Evolutionary conservation across 2,888 invertebrate genomes (phyloP), one percentile per base, ranked within the genome.

Genomic region (Luffia ferchaultella): DNA sequence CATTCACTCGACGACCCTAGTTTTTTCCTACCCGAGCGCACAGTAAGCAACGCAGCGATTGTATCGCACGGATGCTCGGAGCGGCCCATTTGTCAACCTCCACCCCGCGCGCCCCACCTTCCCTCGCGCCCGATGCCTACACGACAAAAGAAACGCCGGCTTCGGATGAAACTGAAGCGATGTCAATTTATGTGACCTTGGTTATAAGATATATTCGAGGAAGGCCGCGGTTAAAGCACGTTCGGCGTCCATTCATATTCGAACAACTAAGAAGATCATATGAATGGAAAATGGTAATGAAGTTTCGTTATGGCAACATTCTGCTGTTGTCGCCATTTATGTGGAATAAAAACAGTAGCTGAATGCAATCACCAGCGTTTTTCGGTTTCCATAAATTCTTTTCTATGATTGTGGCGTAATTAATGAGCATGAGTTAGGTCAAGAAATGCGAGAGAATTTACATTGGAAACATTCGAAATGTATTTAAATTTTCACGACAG

Each of bases 11-110:
- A 0, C 75, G 80, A 47, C 82, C 87, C 86, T 87, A 84, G 64
- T 71, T 86, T 76, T 87, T 87, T 87, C 85, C 85, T 84, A 73
- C 72, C 70, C 65, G 75, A 78, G 79, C 73, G 77, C 82, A 78
- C 83, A 82, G 84, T 82, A 79, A 82, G 82, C 82, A 82, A 82
- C 80, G 83, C 83, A 79, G 75, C 82, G 82, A 83, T 82, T 83
- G 82, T 83, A 83, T 83, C 82, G 76, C 70, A 80, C 80, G 79
- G 80, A 78, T 76, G 83, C 79, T 79, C 76, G 76, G 76, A 77
- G 82, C 82, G 78, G 76, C 77, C 79, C 85, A 84, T 85, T 83
- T 83, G 82, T 85, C 84, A 85, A 80, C 79, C 80, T 75, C 76
- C 72, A 70, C 66, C 60, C 55, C 54, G 59, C 54, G 46, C 49